Evolutionary conservation across 92 coral and sea anemone species (phyloP), one percentile per base, ranked within the genome.

Genomic region (Micromussa lordhowensis): DNA sequence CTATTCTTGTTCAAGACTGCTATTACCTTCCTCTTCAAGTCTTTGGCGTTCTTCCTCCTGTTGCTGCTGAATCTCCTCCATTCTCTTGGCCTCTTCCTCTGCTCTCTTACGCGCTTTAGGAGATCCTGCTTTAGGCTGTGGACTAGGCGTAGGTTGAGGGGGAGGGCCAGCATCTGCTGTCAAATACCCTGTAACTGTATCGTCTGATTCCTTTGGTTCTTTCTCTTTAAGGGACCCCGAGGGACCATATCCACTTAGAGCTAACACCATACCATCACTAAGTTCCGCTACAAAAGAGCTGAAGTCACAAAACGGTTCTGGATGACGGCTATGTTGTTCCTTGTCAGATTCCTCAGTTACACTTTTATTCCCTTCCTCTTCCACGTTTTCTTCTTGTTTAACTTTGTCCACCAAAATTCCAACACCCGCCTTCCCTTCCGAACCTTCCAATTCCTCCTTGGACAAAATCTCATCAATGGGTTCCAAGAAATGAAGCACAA

Each of bases 251-350:
- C 98, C 98, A 77, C 99, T 94, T 64, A 94, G 92, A n/a, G 96
- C 87, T 49, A 97, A 69, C 17, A 92, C 87, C 99, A 97, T 97
- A 35, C 98, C 98, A 79, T 97, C 99, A 75, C 93, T 95, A n/a
- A 97, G 96, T 82, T 92, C 98, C 17, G 97, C 99, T 44, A 95
- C 95, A 78, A 97, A 92, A 26, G 99, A 97, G 90, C 97, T 93
- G 86, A 95, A 94, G 73, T 93, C 94, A 83, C 98, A 97, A 85
- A 97, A 94, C 22, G 95, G 84, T 85, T 86, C 88, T 49, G 95
- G 95, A 30, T 76, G 53, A 17, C 35, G 82, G 49, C 63, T 66
- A 3, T 69, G 51, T 38, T 88, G 80, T 69, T 77, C 86, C 13
- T 86, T 61, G 51, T 82, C 92, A 4, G 87, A 89, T 59, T 91